phyloP scores from a whole-genome alignment of 23 tunicate genomes.

The Oikopleura albicans region DNA sequence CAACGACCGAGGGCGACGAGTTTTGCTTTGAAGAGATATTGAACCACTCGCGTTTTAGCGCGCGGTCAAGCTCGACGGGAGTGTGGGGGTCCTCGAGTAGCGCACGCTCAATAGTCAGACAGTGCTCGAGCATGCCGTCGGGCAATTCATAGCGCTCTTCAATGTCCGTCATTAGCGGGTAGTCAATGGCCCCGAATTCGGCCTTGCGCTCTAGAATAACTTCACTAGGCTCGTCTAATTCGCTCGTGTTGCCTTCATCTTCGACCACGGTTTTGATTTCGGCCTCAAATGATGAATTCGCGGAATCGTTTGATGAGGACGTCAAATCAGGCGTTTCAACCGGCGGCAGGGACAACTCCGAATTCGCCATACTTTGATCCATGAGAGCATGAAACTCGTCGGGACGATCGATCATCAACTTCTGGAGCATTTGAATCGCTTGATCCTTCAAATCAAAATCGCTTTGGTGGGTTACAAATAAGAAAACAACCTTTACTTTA shows the following conservation, averaged over 20 bases:
- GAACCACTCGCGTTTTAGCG: neutral
- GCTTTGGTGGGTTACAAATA: too few relatives aligned
- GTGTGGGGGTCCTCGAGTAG: neutral
- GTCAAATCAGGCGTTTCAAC: too few relatives aligned
- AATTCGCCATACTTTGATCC: too few relatives aligned
- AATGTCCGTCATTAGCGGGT: neutral
- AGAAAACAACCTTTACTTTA: too few relatives aligned
- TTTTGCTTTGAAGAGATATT: neutral
- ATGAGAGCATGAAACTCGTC: neutral
- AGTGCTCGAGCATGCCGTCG: neutral
- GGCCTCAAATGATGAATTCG: too few relatives aligned
- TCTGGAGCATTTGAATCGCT: neutral
- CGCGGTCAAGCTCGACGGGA: neutral
- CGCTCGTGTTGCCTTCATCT: neutral
- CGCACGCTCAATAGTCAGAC: neutral
- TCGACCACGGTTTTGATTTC: too few relatives aligned
- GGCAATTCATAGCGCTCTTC: conserved; percentile 10
- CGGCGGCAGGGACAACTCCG: too few relatives aligned
- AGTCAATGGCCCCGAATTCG: neutral
- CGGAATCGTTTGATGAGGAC: too few relatives aligned
- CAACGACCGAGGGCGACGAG: neutral
- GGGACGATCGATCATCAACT: neutral
- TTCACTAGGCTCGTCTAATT: neutral
- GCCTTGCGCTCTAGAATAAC: conserved; percentile 1
- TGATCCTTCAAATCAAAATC: neutral